Conservation (phyloP, 2,888 invertebrate species). For the Cryptocephalus moraei region DNA sequence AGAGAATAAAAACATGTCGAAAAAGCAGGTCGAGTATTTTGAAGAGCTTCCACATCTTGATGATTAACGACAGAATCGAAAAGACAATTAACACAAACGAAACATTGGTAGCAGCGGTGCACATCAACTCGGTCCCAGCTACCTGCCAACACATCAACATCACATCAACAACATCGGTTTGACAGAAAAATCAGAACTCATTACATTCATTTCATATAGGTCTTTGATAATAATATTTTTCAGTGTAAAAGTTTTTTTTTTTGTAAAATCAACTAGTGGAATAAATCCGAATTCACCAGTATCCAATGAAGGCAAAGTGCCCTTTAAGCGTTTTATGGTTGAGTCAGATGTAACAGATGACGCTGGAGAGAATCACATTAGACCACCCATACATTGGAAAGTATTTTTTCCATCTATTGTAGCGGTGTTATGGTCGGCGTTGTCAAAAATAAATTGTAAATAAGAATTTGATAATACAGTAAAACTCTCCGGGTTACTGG, state of each 20-base stretch:
- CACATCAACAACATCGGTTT: too few relatives aligned
- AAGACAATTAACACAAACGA: too few relatives aligned
- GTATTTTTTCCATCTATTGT: conserved; percentile 1
- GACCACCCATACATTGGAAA: conserved; percentile 1
- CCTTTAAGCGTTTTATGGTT: background rate
- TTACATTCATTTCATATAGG: too few relatives aligned
- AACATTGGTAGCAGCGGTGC: too few relatives aligned
- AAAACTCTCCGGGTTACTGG: background rate
- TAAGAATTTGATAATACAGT: background rate
- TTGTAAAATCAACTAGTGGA: background rate
- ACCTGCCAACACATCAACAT: too few relatives aligned
- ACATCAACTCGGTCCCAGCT: too few relatives aligned
- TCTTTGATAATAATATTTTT: too few relatives aligned
- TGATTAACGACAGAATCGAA: too few relatives aligned
- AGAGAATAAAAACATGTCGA: too few relatives aligned
- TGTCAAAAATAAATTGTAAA: conserved; percentile 1
- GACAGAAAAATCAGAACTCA: too few relatives aligned
- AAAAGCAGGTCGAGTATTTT: too few relatives aligned
- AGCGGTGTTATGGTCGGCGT: conserved; percentile 1
- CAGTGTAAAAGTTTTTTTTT: background rate
- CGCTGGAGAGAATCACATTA: background rate
- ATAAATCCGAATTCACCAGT: background rate
- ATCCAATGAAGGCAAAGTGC: background rate
- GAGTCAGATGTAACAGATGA: background rate
- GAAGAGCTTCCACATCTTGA: too few relatives aligned